Evolutionary conservation across 2,888 invertebrate genomes (phyloP), one percentile per base, ranked within the genome.

Genomic region (Heliconius hortense): DNA sequence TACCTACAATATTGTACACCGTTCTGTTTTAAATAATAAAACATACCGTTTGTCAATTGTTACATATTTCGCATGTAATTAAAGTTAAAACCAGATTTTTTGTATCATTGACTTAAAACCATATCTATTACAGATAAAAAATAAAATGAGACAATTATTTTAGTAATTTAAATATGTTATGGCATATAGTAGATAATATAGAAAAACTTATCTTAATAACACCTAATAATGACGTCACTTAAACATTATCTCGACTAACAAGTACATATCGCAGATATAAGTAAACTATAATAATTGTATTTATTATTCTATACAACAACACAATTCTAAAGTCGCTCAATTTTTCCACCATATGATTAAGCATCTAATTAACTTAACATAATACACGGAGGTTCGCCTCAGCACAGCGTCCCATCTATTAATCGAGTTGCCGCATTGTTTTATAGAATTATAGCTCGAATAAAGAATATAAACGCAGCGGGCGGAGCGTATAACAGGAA

Each of bases 401-500:
- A 69, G 72, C 67, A 77, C 66, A 56, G 66, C 60, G 39, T 68
- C 70, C 56, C 60, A 60, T 71, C 63, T 74, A 74, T 79, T 77
- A 78, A 80, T 79, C 68, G 73, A 78, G 73, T 77, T 77, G 75
- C 75, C 72, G 71, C 72, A 91, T 91, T 89, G 90, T 91, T 92
- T 92, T 91, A 93, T 93, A 89, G 86, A 86, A 86, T 92, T 91
- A 93, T 93, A 89, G 87, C 86, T 86, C 83, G 90, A 91, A 93
- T 93, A 93, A 92, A 93, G 90, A 91, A 91, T 92, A 89, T 89
- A 90, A 89, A 84, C 82, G 84, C 74, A 82, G 87, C 90, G 89
- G 92, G 91, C 91, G 92, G 92, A 88, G 92, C 89, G 87, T 88
- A 87, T 87, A 85, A 86, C 87, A 86, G 85, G 87, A 91, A 91